Percentiles rank a stretch among this genome's conserved stretches.
These are phyloP conservation scores for Hydrotaea cyrtoneurina DNA, from an alignment of 2,888 invertebrate species.

Conservation along the genomic window DNA sequence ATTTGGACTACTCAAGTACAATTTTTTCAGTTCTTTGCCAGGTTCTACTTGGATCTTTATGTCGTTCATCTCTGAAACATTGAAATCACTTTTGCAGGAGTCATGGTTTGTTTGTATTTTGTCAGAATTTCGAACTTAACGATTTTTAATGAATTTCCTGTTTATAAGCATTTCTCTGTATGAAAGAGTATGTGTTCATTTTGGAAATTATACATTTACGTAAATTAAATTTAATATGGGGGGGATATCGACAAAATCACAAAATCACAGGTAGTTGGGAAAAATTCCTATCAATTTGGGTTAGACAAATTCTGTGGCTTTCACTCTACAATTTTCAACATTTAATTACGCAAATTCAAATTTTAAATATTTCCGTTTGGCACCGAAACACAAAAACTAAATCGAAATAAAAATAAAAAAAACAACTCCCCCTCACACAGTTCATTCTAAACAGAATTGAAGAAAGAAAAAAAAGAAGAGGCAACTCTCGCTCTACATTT, in stretches of 20 bases:
- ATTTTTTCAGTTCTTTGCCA: too few species aligned
- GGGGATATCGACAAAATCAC: neutral
- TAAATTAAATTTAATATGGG: too few species aligned
- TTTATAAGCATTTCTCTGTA: too few species aligned
- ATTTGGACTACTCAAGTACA: too few species aligned
- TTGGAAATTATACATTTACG: too few species aligned
- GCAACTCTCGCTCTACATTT: neutral
- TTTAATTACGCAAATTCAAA: slow-evolving; percentile 21
- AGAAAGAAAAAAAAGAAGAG: neutral
- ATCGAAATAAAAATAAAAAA: neutral
- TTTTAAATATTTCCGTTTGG: slow-evolving; percentile 41
- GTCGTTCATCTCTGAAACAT: too few species aligned
- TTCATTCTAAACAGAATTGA: neutral
- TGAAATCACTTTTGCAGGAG: too few species aligned
- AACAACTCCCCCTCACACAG: neutral
- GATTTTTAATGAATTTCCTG: too few species aligned
- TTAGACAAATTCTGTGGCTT: slow-evolving; percentile 13
- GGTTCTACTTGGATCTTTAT: too few species aligned
- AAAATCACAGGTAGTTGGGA: neutral
- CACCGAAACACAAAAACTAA: slow-evolving; percentile 31
- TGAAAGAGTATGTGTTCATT: too few species aligned
- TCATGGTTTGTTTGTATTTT: too few species aligned
- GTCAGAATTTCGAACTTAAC: too few species aligned
- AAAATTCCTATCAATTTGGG: neutral
- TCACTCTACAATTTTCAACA: slow-evolving; percentile 9